Base-by-base conservation (phyloP, 1,140 invertebrate genomes). In the Linepithema humile region DNA sequence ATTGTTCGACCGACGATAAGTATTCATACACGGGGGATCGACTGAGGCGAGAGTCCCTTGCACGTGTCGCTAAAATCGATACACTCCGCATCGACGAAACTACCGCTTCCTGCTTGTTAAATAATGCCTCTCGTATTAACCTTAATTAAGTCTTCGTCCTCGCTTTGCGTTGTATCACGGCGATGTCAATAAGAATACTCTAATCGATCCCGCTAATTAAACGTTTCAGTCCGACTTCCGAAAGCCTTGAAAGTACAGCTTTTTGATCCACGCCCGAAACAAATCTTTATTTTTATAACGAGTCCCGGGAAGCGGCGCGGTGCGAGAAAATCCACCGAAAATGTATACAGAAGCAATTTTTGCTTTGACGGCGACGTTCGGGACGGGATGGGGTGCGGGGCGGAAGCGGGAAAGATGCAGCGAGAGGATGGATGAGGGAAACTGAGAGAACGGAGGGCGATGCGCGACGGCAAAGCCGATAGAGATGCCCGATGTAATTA, bases 401-500 rank as follows among this genome's bases (percentile, higher is more conserved):
- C 35, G 40, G 48, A 64, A 59, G 20, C 53, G 12, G 15, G 70
- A 67, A 45, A 26, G 50, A 32, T n/a, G 48, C n/a, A 53, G 32
- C 9, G 67, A 64, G 59, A 32, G 9, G 29, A 15, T 38, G 60
- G 69, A 48, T n/a, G 38, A 50, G 62, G 62, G 72, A 43, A 43
- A 26, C 35, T 53, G 48, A 77, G 72, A 78, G 74, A 20, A 50
- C 69, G 12, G 85, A 78, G 48, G 48, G 32, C 40, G 38, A 64
- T 29, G 50, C 59, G 70, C 43, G 75, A n/a, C 59, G 67, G 62
- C 45, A 90, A 85, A 86, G 70, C 75, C 82, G 88, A 91, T 89
- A 87, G 89, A 86, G 83, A 88, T 83, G 72, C 80, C 65, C 88
- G 72, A 91, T 90, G 90, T 91, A 91, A 91, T 91, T 91, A 91